These are phyloP conservation scores for Enteromius trimaculatus DNA, from an alignment of 2,797 vertebrate species.

Conservation along the genomic window DNA sequence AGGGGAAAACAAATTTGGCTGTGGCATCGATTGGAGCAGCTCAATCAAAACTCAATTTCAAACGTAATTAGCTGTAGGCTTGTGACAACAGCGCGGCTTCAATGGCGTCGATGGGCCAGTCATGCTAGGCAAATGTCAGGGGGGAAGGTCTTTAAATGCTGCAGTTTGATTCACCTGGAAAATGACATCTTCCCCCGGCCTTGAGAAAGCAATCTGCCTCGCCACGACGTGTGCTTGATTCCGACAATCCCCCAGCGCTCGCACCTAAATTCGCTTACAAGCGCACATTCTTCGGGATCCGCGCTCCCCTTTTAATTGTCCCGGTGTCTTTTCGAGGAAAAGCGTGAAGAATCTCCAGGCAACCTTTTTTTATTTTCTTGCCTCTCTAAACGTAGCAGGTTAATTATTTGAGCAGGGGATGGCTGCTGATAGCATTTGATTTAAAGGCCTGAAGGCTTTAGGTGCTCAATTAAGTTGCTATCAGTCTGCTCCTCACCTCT, in stretches of 20 bases:
- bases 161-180: slow-evolving; percentile 55
- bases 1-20: slow-evolving; percentile 96
- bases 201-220: slow-evolving; percentile 50
- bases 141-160: slow-evolving; percentile 59
- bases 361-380: slow-evolving; percentile 63
- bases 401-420: slow-evolving; percentile 92
- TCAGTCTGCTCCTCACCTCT: slow-evolving; percentile 94
- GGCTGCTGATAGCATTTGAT: slow-evolving; percentile 93
- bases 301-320: slow-evolving; percentile 59
- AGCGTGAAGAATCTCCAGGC: slow-evolving; percentile 51
- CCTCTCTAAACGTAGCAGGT: slow-evolving; percentile 71
- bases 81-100: slow-evolving; percentile 88
- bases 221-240: slow-evolving; percentile 34
- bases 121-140: slow-evolving; percentile 61
- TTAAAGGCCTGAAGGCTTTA: slow-evolving; percentile 95
- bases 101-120: slow-evolving; percentile 56
- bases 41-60: slow-evolving; percentile 99
- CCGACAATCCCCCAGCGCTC: slow-evolving; percentile 43
- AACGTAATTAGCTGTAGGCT: slow-evolving; percentile 99
- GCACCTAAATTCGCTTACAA: slow-evolving; percentile 35
- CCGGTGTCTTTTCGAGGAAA: slow-evolving; percentile 55
- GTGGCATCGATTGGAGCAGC: slow-evolving; percentile 97
- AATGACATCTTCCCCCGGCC: slow-evolving; percentile 59
- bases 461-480: slow-evolving; percentile 99
- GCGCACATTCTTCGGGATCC: neutral